Evolutionary conservation across 2,797 vertebrate species (phyloP).

Genomic region (Hoplostethus atlanticus): DNA sequence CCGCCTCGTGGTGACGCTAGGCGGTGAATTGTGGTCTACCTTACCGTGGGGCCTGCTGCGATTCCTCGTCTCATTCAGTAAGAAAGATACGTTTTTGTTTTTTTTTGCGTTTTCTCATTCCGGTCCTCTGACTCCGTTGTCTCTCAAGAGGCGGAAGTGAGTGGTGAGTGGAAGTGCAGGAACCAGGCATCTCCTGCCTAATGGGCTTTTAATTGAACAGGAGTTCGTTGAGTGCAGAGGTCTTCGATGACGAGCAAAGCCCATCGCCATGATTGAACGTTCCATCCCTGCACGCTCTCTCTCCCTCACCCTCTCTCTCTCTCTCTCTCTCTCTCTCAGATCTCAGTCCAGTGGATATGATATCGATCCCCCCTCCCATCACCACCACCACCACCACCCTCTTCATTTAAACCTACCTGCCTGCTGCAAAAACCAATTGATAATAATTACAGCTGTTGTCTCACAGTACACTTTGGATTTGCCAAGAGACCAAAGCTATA

Average conservation of each 20-base stretch:
- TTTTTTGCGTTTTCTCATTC: too few relatives aligned
- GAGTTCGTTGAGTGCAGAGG: slow-evolving; percentile 60
- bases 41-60: background rate
- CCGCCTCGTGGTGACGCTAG: background rate
- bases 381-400: background rate
- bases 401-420: slow-evolving; percentile 31
- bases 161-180: slow-evolving; percentile 41
- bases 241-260: slow-evolving; percentile 60
- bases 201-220: slow-evolving; percentile 69
- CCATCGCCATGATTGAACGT: slow-evolving; percentile 23
- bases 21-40: background rate
- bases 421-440: slow-evolving; percentile 58
- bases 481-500: slow-evolving; percentile 45
- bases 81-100: background rate
- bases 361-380: background rate
- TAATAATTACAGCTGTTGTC: slow-evolving; percentile 63
- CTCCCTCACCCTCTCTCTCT: slow-evolving; percentile 12
- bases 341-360: too few relatives aligned
- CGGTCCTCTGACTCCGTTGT: too few relatives aligned
- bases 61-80: background rate
- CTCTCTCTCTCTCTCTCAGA: background rate
- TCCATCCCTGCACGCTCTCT: slow-evolving; percentile 11
- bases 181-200: slow-evolving; percentile 45
- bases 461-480: slow-evolving; percentile 15
- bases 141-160: background rate